A percentile compares a stretch with the other conserved stretches of the same genome.
These are phyloP conservation scores for Anguilla japonica DNA, from an alignment of 2,113 vertebrate genomes.

Conservation along the genomic window DNA sequence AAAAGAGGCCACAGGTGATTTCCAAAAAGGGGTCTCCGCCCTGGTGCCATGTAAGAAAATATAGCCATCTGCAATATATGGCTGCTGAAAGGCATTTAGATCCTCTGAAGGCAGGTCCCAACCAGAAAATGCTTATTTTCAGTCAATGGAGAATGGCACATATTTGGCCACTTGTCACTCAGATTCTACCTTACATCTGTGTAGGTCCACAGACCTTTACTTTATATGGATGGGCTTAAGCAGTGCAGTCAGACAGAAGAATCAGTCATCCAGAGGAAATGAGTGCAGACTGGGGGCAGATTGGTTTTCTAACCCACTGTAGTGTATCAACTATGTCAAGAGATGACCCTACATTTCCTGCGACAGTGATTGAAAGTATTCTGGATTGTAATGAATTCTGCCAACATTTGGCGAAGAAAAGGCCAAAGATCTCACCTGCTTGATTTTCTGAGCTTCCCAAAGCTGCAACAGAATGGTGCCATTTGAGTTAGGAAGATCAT, in stretches of 20 bases:
- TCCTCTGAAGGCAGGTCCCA: neutral
- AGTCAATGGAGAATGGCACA: neutral
- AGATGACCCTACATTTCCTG: neutral
- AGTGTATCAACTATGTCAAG: neutral
- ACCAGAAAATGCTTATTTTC: neutral
- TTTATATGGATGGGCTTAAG: neutral
- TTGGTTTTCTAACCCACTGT: neutral
- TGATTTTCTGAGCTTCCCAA: constrained; percentile 92
- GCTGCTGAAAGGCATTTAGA: neutral
- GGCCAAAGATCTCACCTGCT: constrained; percentile 75
- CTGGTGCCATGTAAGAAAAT: too few relatives aligned
- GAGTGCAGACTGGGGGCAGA: neutral
- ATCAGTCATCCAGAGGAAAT: neutral
- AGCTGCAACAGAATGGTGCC: constrained; percentile 62
- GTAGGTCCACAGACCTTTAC: neutral
- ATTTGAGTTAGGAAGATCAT: neutral
- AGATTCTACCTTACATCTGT: neutral
- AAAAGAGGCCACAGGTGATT: too few relatives aligned
- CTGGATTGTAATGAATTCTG: neutral
- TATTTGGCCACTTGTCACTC: neutral
- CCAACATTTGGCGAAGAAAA: neutral
- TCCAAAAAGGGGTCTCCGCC: too few relatives aligned
- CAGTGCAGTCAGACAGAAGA: neutral
- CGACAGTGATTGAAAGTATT: neutral
- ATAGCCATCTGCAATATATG: too few relatives aligned